Conservation (phyloP, 2,888 invertebrate species). For the Platycheirus rosarum region DNA sequence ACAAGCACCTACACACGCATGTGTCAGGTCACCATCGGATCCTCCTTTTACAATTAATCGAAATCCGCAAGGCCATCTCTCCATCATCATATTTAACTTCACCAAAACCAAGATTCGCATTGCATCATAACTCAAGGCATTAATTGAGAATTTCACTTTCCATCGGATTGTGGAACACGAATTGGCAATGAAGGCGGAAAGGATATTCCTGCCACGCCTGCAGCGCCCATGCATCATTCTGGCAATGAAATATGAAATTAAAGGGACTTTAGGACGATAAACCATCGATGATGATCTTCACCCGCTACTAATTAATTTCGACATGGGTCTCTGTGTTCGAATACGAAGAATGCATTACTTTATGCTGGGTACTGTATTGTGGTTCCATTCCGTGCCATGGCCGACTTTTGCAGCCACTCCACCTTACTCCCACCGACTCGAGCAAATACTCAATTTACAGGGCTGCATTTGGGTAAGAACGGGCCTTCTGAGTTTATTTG, state of each 20-base stretch:
- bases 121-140: conserved; percentile 67
- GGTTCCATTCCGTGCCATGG: conserved; percentile 29
- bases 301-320: conserved; percentile 74
- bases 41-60: conserved; percentile 30
- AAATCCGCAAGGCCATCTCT: conserved; percentile 67
- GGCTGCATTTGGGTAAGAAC: too few relatives aligned
- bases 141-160: conserved; percentile 73
- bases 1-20: conserved; percentile 41
- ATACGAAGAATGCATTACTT: neutral
- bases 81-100: conserved; percentile 17
- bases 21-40: conserved; percentile 37
- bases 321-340: conserved; percentile 46
- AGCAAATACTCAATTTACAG: neutral
- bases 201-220: conserved; percentile 65
- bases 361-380: neutral
- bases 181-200: conserved; percentile 28
- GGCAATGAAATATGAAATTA: conserved; percentile 71
- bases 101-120: conserved; percentile 14
- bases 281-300: conserved; percentile 73
- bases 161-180: conserved; percentile 14
- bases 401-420: conserved; percentile 34
- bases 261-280: conserved; percentile 69
- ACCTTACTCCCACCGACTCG: conserved; percentile 11
- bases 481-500: too few relatives aligned
- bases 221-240: conserved; percentile 51